phyloP scores from a whole-genome alignment of 30 jellyfish, hydroid and myxozoan species.

The Chrysaora quinquecirrha region DNA sequence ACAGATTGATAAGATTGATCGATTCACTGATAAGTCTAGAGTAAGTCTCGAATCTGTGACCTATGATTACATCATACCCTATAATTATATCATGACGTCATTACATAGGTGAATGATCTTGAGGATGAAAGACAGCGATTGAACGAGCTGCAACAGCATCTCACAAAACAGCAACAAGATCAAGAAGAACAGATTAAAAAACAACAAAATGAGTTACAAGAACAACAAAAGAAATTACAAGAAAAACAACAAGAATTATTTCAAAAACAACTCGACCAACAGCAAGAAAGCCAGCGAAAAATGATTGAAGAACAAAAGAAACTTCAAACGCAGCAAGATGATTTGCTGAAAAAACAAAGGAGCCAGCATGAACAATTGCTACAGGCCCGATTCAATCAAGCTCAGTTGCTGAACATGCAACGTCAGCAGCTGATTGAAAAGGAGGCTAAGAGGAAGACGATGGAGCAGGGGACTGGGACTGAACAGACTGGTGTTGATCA shows the following conservation, averaged over 20 bases:
- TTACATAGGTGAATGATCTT: conserved; percentile 66
- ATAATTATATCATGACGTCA: too few species aligned
- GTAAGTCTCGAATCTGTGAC: too few species aligned
- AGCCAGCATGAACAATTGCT: conserved; percentile 58
- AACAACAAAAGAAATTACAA: conserved; percentile 55
- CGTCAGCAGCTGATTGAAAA: background rate
- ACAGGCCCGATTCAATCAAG: conserved; percentile 56
- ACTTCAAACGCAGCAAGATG: conserved; percentile 69
- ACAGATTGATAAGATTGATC: too few species aligned
- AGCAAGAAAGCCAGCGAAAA: conserved; percentile 56
- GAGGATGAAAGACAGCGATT: conserved; percentile 51
- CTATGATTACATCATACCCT: too few species aligned
- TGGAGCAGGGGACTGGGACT: conserved; percentile 48
- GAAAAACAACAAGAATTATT: conserved; percentile 74
- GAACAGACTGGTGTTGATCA: conserved; percentile 52
- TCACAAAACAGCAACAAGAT: conserved; percentile 49
- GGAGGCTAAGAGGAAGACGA: background rate
- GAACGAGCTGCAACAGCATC: conserved; percentile 46
- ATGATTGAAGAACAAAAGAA: conserved; percentile 53
- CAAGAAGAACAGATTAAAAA: conserved; percentile 37
- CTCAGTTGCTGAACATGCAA: conserved; percentile 33
- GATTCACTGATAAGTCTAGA: too few species aligned
- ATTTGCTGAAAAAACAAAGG: conserved; percentile 53
- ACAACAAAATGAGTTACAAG: conserved; percentile 43
- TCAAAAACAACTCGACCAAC: conserved; percentile 68